Conservation (phyloP, 2,797 vertebrate species). For the Orestias chungarensis region DNA sequence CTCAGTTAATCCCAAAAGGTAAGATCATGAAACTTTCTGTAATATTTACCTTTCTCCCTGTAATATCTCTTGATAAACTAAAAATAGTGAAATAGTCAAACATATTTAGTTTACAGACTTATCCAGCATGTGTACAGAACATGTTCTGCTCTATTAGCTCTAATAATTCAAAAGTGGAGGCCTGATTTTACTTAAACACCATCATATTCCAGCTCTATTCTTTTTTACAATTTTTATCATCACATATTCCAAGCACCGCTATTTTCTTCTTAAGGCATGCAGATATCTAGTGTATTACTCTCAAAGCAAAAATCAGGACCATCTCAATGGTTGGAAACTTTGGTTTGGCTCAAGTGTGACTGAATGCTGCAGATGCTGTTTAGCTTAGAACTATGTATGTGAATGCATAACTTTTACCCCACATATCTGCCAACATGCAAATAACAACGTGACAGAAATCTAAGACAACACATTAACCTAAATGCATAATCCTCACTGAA, state of each 20-base stretch:
- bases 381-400: too few relatives aligned
- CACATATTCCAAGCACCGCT: not conserved
- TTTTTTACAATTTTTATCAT: not conserved
- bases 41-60: conserved; percentile 10
- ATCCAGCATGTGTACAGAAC: conserved; percentile 5
- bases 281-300: not conserved
- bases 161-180: conserved; percentile 12
- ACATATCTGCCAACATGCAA: too few relatives aligned
- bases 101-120: conserved; percentile 3
- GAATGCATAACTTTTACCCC: too few relatives aligned
- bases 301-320: not conserved
- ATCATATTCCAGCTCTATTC: not conserved
- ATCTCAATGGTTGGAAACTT: not conserved
- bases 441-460: too few relatives aligned
- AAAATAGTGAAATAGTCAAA: not conserved
- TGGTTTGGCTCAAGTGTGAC: conserved; percentile 1
- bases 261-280: not conserved
- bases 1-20: conserved; percentile 17
- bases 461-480: too few relatives aligned
- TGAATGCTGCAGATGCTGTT: not conserved
- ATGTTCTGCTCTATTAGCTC: conserved; percentile 1
- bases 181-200: conserved; percentile 2
- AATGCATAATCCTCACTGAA: too few relatives aligned
- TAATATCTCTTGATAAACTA: not conserved
- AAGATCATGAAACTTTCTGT: conserved; percentile 12